Evolutionary conservation across 2,113 vertebrate species (phyloP).

Genomic region (Calyptomena viridis): DNA sequence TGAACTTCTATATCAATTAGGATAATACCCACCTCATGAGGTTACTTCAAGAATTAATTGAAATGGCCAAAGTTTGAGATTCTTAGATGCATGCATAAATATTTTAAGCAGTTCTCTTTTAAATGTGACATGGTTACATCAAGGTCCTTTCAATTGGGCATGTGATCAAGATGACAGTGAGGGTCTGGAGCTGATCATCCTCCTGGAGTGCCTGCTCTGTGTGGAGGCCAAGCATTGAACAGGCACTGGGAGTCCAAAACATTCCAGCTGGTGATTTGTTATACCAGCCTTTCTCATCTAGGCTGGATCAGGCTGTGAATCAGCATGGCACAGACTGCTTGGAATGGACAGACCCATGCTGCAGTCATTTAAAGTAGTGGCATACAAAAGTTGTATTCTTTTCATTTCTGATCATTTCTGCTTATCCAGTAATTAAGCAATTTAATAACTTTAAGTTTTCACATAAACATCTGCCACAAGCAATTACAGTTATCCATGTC

Average conservation of each 20-base stretch:
- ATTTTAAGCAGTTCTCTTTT: not conserved
- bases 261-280: not conserved
- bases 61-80: not conserved
- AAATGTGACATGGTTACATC: not conserved
- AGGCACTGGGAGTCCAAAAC: not conserved
- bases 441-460: not conserved
- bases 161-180: slow-evolving; percentile 4
- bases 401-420: not conserved
- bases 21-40: not conserved
- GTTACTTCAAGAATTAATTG: not conserved
- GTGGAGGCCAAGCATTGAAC: not conserved
- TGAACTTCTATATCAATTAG: not conserved
- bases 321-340: not conserved
- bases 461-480: not conserved
- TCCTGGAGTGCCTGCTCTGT: not conserved
- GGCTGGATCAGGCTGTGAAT: not conserved
- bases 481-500: not conserved
- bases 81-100: not conserved
- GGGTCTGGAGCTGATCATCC: slow-evolving; percentile 27
- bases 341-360: not conserved
- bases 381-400: not conserved
- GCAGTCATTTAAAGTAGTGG: not conserved
- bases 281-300: not conserved
- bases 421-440: not conserved
- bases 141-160: not conserved